These are phyloP conservation scores for Sebastolobus alascanus DNA, from an alignment of 2,797 vertebrate species.

Conservation along the genomic window DNA sequence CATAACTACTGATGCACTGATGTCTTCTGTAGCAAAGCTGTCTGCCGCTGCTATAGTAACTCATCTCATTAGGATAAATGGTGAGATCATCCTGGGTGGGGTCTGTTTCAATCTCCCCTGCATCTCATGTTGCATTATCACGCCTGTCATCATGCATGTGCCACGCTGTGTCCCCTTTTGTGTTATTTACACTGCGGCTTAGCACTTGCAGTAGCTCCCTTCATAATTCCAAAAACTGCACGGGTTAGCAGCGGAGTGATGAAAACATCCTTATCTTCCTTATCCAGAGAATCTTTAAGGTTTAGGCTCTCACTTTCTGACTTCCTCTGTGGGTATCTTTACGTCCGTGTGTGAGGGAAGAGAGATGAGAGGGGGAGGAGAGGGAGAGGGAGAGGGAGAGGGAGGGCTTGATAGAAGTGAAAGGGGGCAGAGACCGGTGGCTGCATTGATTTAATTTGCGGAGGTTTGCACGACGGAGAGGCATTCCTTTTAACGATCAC, in stretches of 20 bases:
- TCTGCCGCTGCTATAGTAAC: constrained; percentile 69
- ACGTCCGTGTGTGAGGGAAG: constrained; percentile 24
- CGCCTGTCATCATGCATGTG: constrained; percentile 73
- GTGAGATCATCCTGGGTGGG: constrained; percentile 79
- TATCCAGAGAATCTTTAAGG: constrained; percentile 67
- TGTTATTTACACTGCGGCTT: constrained; percentile 67
- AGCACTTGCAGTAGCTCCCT: constrained; percentile 38
- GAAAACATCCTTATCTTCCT: constrained; percentile 71
- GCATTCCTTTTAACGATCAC: constrained; percentile 93
- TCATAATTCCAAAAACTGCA: constrained; percentile 50
- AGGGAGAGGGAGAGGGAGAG: not conserved
- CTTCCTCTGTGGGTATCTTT: constrained; percentile 54
- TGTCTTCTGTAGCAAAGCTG: constrained; percentile 61
- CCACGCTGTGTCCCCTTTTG: constrained; percentile 67
- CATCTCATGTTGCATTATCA: constrained; percentile 80
- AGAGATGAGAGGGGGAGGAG: constrained; percentile 51
- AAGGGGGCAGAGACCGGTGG: constrained; percentile 78
- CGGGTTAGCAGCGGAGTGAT: constrained; percentile 52
- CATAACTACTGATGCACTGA: constrained; percentile 60
- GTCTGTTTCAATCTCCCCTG: constrained; percentile 70
- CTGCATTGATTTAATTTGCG: constrained; percentile 87
- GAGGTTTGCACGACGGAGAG: constrained; percentile 86
- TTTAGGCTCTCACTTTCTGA: constrained; percentile 57
- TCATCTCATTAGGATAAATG: constrained; percentile 78
- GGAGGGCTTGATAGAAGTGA: constrained; percentile 71